Evolutionary conservation across 2,113 vertebrate species (phyloP).

Genomic region (Leptobrachium leishanense): DNA sequence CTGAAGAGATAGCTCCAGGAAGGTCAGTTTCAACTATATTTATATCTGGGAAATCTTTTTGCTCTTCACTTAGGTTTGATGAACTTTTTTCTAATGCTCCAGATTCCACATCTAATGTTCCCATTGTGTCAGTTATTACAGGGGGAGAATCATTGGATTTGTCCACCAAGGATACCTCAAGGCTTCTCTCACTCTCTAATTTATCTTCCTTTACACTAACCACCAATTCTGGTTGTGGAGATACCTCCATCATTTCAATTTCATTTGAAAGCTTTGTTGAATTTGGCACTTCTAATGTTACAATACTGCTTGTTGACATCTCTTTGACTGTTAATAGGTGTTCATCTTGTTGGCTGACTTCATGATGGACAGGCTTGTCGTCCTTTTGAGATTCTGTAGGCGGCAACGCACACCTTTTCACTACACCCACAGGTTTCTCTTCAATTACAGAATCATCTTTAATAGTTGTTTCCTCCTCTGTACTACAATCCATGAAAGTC

Average conservation of each 20-base stretch:
- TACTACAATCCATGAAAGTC: not conserved
- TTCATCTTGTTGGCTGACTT: not conserved
- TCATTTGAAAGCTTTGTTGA: not conserved
- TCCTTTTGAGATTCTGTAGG: not conserved
- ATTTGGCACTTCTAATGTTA: not conserved
- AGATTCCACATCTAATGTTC: not conserved
- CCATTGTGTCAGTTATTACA: not conserved
- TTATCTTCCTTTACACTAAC: conserved; percentile 14
- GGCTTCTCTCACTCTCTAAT: not conserved
- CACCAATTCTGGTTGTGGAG: conserved; percentile 31
- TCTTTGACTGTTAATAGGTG: not conserved
- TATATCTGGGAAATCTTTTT: not conserved
- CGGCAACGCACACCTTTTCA: not conserved
- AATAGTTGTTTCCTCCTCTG: not conserved
- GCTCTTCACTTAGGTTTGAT: not conserved
- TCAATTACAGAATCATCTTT: not conserved
- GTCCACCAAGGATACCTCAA: not conserved
- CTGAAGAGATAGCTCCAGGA: not conserved
- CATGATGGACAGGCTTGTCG: not conserved
- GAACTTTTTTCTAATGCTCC: not conserved
- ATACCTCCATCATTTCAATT: conserved; percentile 19
- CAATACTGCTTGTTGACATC: not conserved
- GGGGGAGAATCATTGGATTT: not conserved
- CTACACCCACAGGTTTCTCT: not conserved
- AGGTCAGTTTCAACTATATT: not conserved